Percentiles rank a stretch among this genome's conserved stretches.
These are phyloP conservation scores for Paracanthobrama guichenoti DNA, from an alignment of 2,113 vertebrate genomes.

Conservation along the genomic window DNA sequence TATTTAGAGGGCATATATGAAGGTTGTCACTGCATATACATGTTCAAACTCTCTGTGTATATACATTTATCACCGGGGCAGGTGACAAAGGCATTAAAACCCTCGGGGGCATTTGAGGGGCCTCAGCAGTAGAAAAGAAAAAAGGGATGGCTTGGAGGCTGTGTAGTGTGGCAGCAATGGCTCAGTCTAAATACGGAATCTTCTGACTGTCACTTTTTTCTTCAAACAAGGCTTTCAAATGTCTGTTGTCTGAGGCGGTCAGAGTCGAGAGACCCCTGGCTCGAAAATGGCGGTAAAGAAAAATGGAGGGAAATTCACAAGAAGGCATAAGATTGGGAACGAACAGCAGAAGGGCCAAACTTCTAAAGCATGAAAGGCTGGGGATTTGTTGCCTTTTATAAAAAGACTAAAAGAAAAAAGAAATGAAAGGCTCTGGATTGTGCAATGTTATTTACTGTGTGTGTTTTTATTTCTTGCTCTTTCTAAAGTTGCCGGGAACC, in stretches of 20 bases:
- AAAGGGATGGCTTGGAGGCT: slow-evolving; percentile 20
- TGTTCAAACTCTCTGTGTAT: slow-evolving; percentile 34
- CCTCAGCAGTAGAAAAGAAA: slow-evolving; percentile 12
- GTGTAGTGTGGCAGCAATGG: slow-evolving; percentile 4
- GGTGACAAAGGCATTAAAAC: slow-evolving; percentile 47
- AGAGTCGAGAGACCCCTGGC: slow-evolving; percentile 58
- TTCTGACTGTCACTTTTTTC: slow-evolving; percentile 60
- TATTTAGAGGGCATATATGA: slow-evolving; percentile 33
- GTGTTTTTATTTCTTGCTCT: slow-evolving; percentile 55
- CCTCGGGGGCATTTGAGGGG: slow-evolving; percentile 31
- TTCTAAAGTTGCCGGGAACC: slow-evolving; percentile 64
- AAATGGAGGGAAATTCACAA: slow-evolving; percentile 55
- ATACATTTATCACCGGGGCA: slow-evolving; percentile 43
- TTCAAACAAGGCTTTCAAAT: slow-evolving; percentile 66
- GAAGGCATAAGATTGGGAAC: slow-evolving; percentile 50
- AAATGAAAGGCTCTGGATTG: slow-evolving; percentile 72
- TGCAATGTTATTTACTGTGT: slow-evolving; percentile 71
- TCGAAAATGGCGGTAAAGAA: slow-evolving; percentile 57
- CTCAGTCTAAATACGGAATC: slow-evolving; percentile 60
- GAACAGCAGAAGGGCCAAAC: slow-evolving; percentile 57
- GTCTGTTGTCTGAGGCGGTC: slow-evolving; percentile 61
- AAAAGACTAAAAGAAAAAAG: slow-evolving; percentile 53
- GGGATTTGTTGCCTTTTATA: slow-evolving; percentile 62
- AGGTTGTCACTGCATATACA: slow-evolving; percentile 47
- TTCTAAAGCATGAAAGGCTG: slow-evolving; percentile 70